These are phyloP conservation scores for Lamproptera curius DNA, from an alignment of 2,888 invertebrate genomes.

Conservation along the genomic window DNA sequence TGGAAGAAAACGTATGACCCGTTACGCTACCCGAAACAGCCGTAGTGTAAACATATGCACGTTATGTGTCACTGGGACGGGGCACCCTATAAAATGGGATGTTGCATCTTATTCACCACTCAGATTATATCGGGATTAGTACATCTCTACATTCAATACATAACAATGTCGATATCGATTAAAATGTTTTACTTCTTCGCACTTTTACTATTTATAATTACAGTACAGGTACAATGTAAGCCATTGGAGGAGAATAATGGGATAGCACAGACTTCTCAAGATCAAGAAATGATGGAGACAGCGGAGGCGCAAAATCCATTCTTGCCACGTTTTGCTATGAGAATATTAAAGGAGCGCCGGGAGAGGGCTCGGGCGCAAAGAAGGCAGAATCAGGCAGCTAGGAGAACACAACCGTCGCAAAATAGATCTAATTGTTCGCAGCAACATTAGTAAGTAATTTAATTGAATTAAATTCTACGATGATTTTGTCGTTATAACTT, in stretches of 20 bases:
- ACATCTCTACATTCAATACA: slow-evolving; percentile 20
- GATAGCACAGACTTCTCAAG: slow-evolving; percentile 10
- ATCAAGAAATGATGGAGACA: slow-evolving; percentile 57
- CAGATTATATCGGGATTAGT: slow-evolving; percentile 50
- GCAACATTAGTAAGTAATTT: slow-evolving; percentile 40
- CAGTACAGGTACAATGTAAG: slow-evolving; percentile 36
- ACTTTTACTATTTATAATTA: slow-evolving; percentile 33
- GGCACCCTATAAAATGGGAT: slow-evolving; percentile 55
- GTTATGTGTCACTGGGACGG: slow-evolving; percentile 60
- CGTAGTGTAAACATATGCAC: slow-evolving; percentile 62
- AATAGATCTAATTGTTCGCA: slow-evolving; percentile 31
- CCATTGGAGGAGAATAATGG: slow-evolving; percentile 36
- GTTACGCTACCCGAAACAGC: slow-evolving; percentile 68
- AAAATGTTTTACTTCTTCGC: slow-evolving; percentile 35
- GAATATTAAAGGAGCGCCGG: slow-evolving; percentile 52
- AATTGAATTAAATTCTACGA: no score
- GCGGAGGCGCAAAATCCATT: slow-evolving; percentile 64
- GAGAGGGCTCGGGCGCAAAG: slow-evolving; percentile 49
- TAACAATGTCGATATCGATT: slow-evolving; percentile 14
- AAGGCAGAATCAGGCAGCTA: slow-evolving; percentile 38
- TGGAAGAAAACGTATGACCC: slow-evolving; percentile 62
- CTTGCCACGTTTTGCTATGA: slow-evolving; percentile 66
- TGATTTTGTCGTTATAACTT: no score
- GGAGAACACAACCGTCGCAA: slow-evolving; percentile 31
- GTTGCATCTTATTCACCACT: slow-evolving; percentile 24